Percentiles rank a stretch among this genome's conserved stretches.
These are phyloP conservation scores for Uropetala carovei DNA, from an alignment of 2,888 invertebrate genomes.

Conservation along the genomic window DNA sequence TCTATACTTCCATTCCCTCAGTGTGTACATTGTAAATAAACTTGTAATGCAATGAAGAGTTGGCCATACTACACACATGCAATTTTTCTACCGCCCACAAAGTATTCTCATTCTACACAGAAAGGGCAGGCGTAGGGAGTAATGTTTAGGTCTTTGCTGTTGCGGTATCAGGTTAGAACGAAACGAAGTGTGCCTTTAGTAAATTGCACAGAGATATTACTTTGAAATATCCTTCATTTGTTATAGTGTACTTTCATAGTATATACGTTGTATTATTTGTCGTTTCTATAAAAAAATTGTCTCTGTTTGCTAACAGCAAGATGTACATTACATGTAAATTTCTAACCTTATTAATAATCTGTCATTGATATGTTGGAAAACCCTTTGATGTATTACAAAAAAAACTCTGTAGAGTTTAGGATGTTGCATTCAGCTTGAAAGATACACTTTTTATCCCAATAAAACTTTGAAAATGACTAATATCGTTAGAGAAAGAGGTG, in stretches of 20 bases:
- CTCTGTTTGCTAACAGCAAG: slow-evolving; percentile 56
- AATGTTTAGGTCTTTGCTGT: slow-evolving; percentile 59
- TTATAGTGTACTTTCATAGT: slow-evolving; percentile 49
- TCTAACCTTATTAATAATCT: slow-evolving; percentile 32
- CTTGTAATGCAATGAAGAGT: slow-evolving; percentile 35
- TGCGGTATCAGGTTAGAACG: slow-evolving; percentile 61
- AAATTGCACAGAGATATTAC: slow-evolving; percentile 34
- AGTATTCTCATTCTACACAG: slow-evolving; percentile 59
- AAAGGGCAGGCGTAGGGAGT: slow-evolving; percentile 37
- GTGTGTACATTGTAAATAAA: not conserved
- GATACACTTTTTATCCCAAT: slow-evolving; percentile 58
- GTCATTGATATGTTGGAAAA: slow-evolving; percentile 37
- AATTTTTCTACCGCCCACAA: slow-evolving; percentile 54
- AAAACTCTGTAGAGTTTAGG: slow-evolving; percentile 64
- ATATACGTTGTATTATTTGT: slow-evolving; percentile 52
- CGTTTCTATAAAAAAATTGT: slow-evolving; percentile 33
- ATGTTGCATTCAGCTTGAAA: slow-evolving; percentile 64
- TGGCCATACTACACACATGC: slow-evolving; percentile 61
- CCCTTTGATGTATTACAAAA: slow-evolving; percentile 31
- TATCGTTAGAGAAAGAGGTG: slow-evolving; percentile 56
- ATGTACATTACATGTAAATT: slow-evolving; percentile 54
- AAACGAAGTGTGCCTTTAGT: slow-evolving; percentile 56
- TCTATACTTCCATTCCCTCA: not conserved
- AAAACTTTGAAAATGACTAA: slow-evolving; percentile 44
- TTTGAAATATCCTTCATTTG: slow-evolving; percentile 47